Evolutionary conservation across 2,113 vertebrate species (phyloP).

Genomic region (Stigmatopora argus): DNA sequence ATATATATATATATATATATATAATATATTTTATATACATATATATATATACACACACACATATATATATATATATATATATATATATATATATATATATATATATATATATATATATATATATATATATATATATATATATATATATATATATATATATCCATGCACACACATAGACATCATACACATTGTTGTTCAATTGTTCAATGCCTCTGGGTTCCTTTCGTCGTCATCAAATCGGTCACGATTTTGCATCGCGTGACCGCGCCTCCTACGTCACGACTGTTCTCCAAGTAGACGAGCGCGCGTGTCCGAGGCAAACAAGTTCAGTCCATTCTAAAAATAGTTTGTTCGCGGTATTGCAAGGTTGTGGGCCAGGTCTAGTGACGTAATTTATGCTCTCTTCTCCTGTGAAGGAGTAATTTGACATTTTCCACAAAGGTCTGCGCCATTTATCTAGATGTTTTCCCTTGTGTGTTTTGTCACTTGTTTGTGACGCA

Average conservation of each 20-base stretch:
- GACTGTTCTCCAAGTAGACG: conserved; percentile 39
- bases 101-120: too few species aligned
- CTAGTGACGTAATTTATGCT: conserved; percentile 69
- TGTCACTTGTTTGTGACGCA: conserved; percentile 16
- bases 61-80: too few species aligned
- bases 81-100: too few species aligned
- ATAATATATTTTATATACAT: too few species aligned
- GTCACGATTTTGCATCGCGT: conserved; percentile 59
- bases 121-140: too few species aligned
- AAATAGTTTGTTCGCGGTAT: conserved; percentile 65
- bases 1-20: too few species aligned
- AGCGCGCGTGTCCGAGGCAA: conserved; percentile 51
- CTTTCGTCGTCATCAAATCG: conserved; percentile 36
- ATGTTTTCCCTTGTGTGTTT: conserved; percentile 8
- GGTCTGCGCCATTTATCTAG: too few species aligned
- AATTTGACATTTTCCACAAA: conserved; percentile 63
- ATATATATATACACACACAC: too few species aligned
- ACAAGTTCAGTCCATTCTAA: conserved; percentile 61
- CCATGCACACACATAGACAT: too few species aligned
- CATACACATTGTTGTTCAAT: not conserved
- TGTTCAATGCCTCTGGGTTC: conserved; percentile 20
- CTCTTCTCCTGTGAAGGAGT: conserved; percentile 58
- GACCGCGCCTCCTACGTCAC: conserved; percentile 63
- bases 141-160: too few species aligned
- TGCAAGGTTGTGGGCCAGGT: conserved; percentile 53